Evolutionary conservation across 2,113 vertebrate species (phyloP).

Genomic region (Ictalurus punctatus): DNA sequence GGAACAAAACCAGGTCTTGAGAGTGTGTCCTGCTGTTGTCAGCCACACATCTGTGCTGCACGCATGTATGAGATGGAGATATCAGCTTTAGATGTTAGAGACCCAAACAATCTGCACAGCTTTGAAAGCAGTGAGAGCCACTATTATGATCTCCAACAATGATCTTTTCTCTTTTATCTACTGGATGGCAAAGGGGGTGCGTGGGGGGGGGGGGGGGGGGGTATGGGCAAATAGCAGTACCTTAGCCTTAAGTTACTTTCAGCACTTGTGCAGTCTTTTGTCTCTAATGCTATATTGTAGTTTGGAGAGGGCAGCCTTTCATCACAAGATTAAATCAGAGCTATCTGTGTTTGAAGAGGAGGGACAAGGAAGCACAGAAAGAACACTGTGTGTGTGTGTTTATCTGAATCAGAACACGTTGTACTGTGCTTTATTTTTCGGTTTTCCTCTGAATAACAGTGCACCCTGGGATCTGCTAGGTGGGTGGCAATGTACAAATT

Average conservation of each 20-base stretch:
- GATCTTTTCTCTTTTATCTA: conserved; percentile 20
- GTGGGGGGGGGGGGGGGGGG: too few species aligned
- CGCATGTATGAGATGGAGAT: neutral
- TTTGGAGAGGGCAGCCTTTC: conserved; percentile 24
- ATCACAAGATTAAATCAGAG: conserved; percentile 23
- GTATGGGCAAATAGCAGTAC: neutral
- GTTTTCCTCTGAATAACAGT: neutral
- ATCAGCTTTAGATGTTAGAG: neutral
- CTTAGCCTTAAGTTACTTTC: conserved; percentile 14
- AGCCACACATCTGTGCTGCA: neutral
- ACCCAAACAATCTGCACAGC: neutral
- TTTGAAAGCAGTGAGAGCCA: neutral
- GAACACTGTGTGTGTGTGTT: conserved; percentile 7
- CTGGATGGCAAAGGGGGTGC: neutral
- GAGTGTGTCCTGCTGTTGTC: neutral
- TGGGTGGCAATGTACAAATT: neutral
- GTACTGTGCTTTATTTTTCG: neutral
- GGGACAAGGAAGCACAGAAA: neutral
- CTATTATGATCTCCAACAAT: conserved; percentile 11
- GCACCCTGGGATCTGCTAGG: neutral
- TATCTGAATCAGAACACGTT: neutral
- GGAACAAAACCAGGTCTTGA: neutral
- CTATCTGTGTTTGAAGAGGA: conserved; percentile 14
- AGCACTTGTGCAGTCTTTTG: conserved; percentile 25
- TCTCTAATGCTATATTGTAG: conserved; percentile 28